Conservation (phyloP, 1,140 invertebrate genomes). For the Polypedilum pembai region DNA sequence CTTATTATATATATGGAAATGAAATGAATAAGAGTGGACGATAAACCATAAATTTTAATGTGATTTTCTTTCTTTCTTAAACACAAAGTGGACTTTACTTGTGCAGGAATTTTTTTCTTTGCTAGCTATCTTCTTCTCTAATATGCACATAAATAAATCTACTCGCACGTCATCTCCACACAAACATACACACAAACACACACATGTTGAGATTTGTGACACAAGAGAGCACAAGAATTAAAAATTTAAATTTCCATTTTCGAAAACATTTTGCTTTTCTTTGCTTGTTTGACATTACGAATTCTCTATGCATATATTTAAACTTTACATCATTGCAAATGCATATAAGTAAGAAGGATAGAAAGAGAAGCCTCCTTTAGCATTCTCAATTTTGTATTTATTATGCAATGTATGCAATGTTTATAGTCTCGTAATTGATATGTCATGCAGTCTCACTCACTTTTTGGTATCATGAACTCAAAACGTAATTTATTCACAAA, state of each 20-base stretch:
- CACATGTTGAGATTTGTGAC: too few species aligned
- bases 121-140: too few species aligned
- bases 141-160: too few species aligned
- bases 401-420: constrained; percentile 24
- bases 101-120: too few species aligned
- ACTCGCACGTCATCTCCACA: too few species aligned
- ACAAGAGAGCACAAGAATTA: too few species aligned
- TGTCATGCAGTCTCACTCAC: background rate
- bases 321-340: background rate
- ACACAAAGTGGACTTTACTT: constrained; percentile 8
- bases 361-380: background rate
- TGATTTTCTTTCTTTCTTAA: background rate
- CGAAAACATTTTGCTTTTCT: background rate
- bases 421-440: constrained; percentile 1
- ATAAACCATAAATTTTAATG: constrained; percentile 19
- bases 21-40: constrained; percentile 5
- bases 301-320: background rate
- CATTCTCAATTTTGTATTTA: constrained; percentile 18
- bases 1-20: background rate
- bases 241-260: too few species aligned
- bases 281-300: background rate
- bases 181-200: too few species aligned
- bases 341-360: background rate
- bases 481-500: constrained; percentile 3
- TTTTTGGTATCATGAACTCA: constrained; percentile 8